Evolutionary conservation across 2,797 vertebrate genomes (phyloP), one percentile per base, ranked within the genome.

Genomic region (Pangasius larnaudii): DNA sequence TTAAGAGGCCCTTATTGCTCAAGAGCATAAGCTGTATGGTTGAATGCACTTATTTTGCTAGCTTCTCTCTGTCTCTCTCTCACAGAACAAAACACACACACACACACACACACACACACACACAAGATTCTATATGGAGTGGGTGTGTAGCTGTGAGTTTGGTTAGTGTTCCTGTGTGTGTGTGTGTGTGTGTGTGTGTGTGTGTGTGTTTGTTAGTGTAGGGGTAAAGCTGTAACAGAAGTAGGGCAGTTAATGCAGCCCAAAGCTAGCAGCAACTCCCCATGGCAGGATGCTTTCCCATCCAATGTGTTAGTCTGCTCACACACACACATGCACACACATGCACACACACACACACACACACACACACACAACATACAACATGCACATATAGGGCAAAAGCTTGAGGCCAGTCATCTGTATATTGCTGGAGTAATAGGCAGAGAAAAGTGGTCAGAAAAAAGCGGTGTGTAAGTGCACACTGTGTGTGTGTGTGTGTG

Each of bases 1-100:
- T 89, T 87, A 91, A 89, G 87, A 89, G 80, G 86, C 85, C 56
- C 90, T 88, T 87, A 85, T 89, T 91, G 88, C 88, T 82, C 85
- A 88, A 91, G 87, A 81, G 88, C 83, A 86, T 88, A 80, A 88
- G 82, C 67, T 80, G 75, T 89, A 78, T 63, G 79, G 78, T 74
- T 88, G 36, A 87, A 89, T 90, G 88, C 79, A 36, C 82, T 71
- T 69, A 72, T 78, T 84, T 59, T 74, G 71, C 65, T 79, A 19
- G 39, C 36, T n/a, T 85, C n/a, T 86, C 53, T 61, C n/a, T 87
- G 63, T 46, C n/a, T 58, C n/a, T 77, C 56, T 63, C 84, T 77
- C 74, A 80, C n/a, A 53, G 74, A 77, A 51, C 5, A 13, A 77
- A n/a, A 78, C 39, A 33, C 65, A 69, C 30, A 33, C 30, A 39